phyloP scores from a whole-genome alignment of 2,888 invertebrate species.

The Thecocarcelia acutangulata region DNA sequence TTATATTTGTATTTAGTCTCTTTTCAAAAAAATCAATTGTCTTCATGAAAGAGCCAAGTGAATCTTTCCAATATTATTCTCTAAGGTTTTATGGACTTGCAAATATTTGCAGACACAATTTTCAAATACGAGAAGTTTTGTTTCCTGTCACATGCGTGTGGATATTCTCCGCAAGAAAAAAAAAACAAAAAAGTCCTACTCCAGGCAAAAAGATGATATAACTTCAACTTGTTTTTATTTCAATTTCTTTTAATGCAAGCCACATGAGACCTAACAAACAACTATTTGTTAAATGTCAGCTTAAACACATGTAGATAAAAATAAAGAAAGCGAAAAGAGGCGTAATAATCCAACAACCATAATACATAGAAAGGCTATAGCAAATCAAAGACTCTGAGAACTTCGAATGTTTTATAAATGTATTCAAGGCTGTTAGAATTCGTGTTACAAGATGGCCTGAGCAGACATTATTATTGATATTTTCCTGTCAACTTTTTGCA shows the following conservation, averaged over 20 bases:
- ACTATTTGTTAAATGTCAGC: slow-evolving; percentile 69
- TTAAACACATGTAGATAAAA: slow-evolving; percentile 65
- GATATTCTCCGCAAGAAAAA: background rate
- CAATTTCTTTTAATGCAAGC: slow-evolving; percentile 64
- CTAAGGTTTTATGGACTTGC: too few species aligned
- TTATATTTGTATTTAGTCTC: too few species aligned
- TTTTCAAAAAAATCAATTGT: background rate
- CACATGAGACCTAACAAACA: slow-evolving; percentile 68
- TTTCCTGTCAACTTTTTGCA: slow-evolving; percentile 57
- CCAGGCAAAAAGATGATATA: slow-evolving; percentile 46
- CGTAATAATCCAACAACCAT: slow-evolving; percentile 1
- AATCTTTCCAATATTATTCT: too few species aligned
- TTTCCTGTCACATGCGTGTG: background rate
- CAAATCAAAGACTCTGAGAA: slow-evolving; percentile 36
- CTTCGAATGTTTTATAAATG: slow-evolving; percentile 29
- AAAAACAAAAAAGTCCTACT: background rate
- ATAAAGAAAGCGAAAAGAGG: slow-evolving; percentile 31
- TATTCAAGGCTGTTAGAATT: slow-evolving; percentile 15
- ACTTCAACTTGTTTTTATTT: slow-evolving; percentile 55
- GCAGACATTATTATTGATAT: slow-evolving; percentile 64
- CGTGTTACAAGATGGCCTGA: slow-evolving; percentile 4
- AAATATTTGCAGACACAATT: too few species aligned
- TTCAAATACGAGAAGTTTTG: too few species aligned
- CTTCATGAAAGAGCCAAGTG: too few species aligned
- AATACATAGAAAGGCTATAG: slow-evolving; percentile 26